Evolutionary conservation across 2,797 vertebrate genomes (phyloP), one percentile per base, ranked within the genome.

Genomic region (Sebastes taczanowskii): DNA sequence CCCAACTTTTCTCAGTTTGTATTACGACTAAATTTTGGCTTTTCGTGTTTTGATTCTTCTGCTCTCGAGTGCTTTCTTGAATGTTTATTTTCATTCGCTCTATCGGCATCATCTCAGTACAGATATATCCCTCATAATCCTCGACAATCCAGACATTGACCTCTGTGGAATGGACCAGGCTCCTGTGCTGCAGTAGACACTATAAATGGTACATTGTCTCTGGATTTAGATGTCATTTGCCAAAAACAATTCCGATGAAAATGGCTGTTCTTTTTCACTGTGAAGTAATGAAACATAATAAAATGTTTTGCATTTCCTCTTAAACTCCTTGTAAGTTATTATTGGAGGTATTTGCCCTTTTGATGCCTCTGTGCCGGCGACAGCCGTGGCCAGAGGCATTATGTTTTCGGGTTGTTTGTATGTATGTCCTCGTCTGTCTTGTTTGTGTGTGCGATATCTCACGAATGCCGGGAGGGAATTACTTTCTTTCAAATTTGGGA

Each of bases 181-280:
- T 82, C 35, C 58, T 7, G 7, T 78, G 78, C 71, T 81, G 25
- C 81, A 81, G 72, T 86, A 73, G 64, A 84, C 70, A 75, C 70
- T 90, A 74, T 72, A 82, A 83, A 88, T 83, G 86, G 86, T 89
- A 89, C 87, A 80, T 85, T 75, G 83, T 92, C 83, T 89, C 55
- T 90, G 87, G 90, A 90, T 89, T 80, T 84, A 81, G 58, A 86
- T 80, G 83, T 88, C 58, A 85, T 89, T 93, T 93, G 91, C 92
- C 92, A 93, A 92, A 91, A 91, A 80, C 66, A 81, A 67, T 77
- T 86, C 77, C 46, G 60, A 80, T 82, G 60, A 89, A 88, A 83
- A 86, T 67, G 34, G 81, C 86, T 91, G 58, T 94, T 91, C 65
- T 88, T 89, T 91, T 93, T 89, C 93, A 94, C 93, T 94, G 92